phyloP scores from a whole-genome alignment of 2,113 vertebrate genomes.

The Microcebus murinus region DNA sequence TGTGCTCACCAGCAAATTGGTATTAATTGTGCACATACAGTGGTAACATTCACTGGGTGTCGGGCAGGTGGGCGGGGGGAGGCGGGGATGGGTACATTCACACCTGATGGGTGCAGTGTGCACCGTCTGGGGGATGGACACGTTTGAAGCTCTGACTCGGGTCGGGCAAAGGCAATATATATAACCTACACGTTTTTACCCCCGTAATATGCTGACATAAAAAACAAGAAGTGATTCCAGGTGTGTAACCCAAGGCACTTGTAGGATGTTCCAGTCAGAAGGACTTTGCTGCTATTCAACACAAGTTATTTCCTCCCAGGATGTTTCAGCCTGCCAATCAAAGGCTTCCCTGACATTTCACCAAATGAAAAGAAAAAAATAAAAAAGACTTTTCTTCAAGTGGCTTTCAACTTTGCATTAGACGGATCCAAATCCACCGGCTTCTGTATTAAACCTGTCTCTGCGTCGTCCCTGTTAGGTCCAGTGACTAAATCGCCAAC shows the following conservation, averaged over 20 bases:
- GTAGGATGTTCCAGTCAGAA: neutral
- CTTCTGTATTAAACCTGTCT: neutral
- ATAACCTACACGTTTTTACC: too few species aligned
- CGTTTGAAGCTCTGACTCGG: too few species aligned
- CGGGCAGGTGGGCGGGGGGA: too few species aligned
- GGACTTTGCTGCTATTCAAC: fast-evolving
- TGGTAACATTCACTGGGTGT: too few species aligned
- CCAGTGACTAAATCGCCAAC: neutral
- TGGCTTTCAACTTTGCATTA: constrained; percentile 13
- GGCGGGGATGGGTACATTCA: too few species aligned
- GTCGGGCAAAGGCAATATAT: too few species aligned
- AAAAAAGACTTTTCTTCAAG: constrained; percentile 66
- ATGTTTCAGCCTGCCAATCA: neutral
- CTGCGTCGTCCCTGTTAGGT: constrained; percentile 21
- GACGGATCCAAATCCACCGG: neutral
- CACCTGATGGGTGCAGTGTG: too few species aligned
- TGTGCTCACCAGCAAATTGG: too few species aligned
- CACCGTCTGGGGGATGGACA: too few species aligned
- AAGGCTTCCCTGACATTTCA: neutral
- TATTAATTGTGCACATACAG: too few species aligned
- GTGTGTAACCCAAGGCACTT: fast-evolving
- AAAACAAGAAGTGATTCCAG: neutral
- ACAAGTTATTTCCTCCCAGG: neutral
- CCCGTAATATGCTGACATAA: too few species aligned
- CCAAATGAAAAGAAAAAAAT: neutral